phyloP scores from a whole-genome alignment of 1,140 invertebrate genomes.

The Drosophila miranda region DNA sequence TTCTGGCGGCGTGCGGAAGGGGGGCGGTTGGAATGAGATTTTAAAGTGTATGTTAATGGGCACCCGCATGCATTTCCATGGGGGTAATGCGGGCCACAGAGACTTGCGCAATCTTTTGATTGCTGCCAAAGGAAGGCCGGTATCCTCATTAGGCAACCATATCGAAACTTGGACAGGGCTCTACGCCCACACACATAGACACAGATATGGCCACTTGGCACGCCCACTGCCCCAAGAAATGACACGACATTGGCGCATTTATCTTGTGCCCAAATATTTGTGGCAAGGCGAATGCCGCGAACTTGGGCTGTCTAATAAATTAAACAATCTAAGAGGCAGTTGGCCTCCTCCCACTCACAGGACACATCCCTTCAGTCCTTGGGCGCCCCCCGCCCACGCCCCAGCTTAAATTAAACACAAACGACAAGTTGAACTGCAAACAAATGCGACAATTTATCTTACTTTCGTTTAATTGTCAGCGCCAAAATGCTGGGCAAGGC shows the following conservation, averaged over 20 bases:
- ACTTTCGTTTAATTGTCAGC: conserved; percentile 79
- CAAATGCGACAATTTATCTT: conserved; percentile 80
- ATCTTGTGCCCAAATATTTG: conserved; percentile 67
- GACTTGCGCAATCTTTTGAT: background rate
- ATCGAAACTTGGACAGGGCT: background rate
- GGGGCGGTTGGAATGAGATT: conserved; percentile 4
- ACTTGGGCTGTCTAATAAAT: conserved; percentile 60
- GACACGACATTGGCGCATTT: conserved; percentile 62
- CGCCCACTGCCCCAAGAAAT: conserved; percentile 56
- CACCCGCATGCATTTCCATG: conserved; percentile 45
- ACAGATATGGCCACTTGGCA: conserved; percentile 3
- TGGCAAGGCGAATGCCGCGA: conserved; percentile 44
- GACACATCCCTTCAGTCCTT: too few relatives aligned
- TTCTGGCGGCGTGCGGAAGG: background rate
- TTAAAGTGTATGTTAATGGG: conserved; percentile 53
- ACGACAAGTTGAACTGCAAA: conserved; percentile 77
- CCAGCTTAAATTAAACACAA: conserved; percentile 59
- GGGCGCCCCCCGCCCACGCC: too few relatives aligned
- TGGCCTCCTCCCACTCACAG: too few relatives aligned
- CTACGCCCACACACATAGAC: background rate
- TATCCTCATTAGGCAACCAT: too few relatives aligned
- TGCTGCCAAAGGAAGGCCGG: too few relatives aligned
- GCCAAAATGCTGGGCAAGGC: conserved; percentile 69
- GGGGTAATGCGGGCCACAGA: conserved; percentile 25
- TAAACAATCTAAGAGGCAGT: conserved; percentile 52